Percentiles rank a stretch among this genome's conserved stretches.
Conservation (phyloP, 2,888 invertebrate genomes). For the Epinotia brunnichana region DNA sequence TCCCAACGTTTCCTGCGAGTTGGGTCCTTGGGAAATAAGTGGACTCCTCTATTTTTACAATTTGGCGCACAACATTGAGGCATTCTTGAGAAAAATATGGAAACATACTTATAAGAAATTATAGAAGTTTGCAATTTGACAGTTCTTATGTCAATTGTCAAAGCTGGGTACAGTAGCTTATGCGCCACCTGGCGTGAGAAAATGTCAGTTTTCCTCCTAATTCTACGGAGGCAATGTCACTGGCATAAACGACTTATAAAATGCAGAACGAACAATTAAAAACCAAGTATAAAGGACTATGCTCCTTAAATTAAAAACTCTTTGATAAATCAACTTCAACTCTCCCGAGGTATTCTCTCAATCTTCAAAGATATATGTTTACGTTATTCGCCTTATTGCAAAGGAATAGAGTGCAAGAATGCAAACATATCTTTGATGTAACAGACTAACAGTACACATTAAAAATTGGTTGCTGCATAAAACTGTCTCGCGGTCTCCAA, state of each 20-base stretch:
- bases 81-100: no score
- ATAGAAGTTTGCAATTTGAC: no score
- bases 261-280: neutral
- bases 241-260: neutral
- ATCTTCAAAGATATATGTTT: neutral
- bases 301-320: conserved; percentile 14
- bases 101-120: no score
- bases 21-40: no score
- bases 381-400: neutral
- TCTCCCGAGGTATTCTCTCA: neutral
- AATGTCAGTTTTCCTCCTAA: no score
- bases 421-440: neutral
- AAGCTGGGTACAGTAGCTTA: no score
- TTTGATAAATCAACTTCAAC: neutral
- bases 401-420: neutral
- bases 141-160: no score
- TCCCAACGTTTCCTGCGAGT: no score
- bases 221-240: no score
- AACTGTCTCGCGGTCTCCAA: neutral
- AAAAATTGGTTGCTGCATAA: conserved; percentile 10
- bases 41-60: no score
- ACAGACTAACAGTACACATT: neutral
- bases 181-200: no score
- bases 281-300: neutral
- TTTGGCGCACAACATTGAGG: no score